phyloP scores from a whole-genome alignment of 2,113 vertebrate genomes.

The Tinamus guttatus region DNA sequence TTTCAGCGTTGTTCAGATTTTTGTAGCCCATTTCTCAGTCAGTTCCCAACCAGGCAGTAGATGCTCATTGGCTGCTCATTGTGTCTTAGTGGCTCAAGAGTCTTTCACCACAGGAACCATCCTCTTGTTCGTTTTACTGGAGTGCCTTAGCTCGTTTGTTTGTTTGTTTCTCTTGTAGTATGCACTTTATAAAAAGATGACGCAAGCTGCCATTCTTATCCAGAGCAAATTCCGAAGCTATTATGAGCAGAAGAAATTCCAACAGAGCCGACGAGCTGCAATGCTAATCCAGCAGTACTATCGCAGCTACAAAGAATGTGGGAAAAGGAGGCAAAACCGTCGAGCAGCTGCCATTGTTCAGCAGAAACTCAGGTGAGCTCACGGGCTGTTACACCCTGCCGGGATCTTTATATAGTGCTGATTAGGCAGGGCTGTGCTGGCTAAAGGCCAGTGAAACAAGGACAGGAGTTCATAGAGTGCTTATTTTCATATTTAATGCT shows the following conservation, averaged over 20 bases:
- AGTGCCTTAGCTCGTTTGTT: background rate
- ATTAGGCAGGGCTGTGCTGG: background rate
- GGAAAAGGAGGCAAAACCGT: slow-evolving; percentile 88
- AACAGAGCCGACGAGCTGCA: slow-evolving; percentile 95
- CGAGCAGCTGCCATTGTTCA: slow-evolving; percentile 88
- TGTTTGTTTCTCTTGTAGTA: slow-evolving; percentile 84
- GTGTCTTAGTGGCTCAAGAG: background rate
- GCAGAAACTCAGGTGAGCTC: slow-evolving; percentile 82
- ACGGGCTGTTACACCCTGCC: accelerated
- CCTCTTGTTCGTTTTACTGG: background rate
- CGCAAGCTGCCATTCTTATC: slow-evolving; percentile 99
- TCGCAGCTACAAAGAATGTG: slow-evolving; percentile 94
- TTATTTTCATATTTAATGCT: background rate
- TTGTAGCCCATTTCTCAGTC: background rate
- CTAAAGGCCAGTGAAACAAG: background rate
- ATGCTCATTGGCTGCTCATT: background rate
- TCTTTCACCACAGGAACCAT: background rate
- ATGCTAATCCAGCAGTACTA: slow-evolving; percentile 98
- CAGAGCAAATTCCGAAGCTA: slow-evolving; percentile 99
- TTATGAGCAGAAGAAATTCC: slow-evolving; percentile 96
- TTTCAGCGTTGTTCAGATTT: background rate
- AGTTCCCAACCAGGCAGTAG: background rate
- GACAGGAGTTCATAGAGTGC: background rate
- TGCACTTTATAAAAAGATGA: slow-evolving; percentile 99
- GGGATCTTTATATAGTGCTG: accelerated